phyloP scores from a whole-genome alignment of 2,113 vertebrate genomes.

The Petromus typicus region DNA sequence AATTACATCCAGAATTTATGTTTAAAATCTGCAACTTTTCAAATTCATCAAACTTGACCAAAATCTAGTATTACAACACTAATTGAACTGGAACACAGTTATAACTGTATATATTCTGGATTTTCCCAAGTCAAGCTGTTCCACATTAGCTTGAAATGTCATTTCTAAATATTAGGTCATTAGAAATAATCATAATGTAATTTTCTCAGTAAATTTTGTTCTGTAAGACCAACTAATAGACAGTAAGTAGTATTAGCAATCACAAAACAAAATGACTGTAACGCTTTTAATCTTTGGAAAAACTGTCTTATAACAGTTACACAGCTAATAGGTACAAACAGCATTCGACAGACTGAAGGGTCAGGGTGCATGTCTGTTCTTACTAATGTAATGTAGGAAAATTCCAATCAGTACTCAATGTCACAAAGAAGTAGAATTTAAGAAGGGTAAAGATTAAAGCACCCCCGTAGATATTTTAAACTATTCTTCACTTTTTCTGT shows the following conservation, averaged over 20 bases:
- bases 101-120: background rate
- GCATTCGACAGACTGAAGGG: background rate
- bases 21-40: background rate
- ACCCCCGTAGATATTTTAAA: background rate
- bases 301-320: background rate
- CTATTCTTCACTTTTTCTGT: background rate
- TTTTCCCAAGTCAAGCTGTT: background rate
- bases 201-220: conserved; percentile 16
- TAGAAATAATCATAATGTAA: background rate
- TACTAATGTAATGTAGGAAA: background rate
- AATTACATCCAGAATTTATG: background rate
- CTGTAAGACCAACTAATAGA: background rate
- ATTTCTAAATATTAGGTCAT: background rate
- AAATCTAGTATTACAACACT: background rate
- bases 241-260: background rate
- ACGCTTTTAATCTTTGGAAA: background rate
- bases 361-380: background rate
- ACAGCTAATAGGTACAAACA: background rate
- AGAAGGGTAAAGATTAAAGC: background rate
- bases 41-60: background rate
- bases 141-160: background rate
- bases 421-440: background rate
- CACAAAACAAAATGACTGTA: background rate
- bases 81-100: background rate
- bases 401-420: background rate